These are phyloP conservation scores for Allophyes oxyacanthae DNA, from an alignment of 2,888 invertebrate species.

Conservation along the genomic window DNA sequence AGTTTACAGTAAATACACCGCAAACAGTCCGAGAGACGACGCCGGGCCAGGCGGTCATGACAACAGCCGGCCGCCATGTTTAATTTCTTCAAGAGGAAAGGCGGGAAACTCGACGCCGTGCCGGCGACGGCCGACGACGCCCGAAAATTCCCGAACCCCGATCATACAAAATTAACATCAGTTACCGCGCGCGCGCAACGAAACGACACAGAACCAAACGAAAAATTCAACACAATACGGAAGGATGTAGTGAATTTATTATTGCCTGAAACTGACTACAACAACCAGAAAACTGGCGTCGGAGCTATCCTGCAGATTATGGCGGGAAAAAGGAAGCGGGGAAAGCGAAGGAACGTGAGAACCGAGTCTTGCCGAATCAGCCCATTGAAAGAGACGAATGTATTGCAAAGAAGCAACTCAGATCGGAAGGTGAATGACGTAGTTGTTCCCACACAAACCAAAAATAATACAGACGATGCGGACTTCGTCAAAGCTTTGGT, in stretches of 20 bases:
- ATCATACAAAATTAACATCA: slow-evolving; percentile 64
- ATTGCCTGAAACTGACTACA: slow-evolving; percentile 80
- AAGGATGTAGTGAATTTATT: slow-evolving; percentile 87
- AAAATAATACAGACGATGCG: slow-evolving; percentile 78
- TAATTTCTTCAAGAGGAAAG: slow-evolving; percentile 85
- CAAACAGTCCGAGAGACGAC: slow-evolving; percentile 67
- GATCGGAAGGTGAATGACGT: slow-evolving; percentile 63
- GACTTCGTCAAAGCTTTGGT: slow-evolving; percentile 84
- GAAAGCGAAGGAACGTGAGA: slow-evolving; percentile 69
- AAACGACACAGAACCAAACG: slow-evolving; percentile 58
- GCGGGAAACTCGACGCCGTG: slow-evolving; percentile 79
- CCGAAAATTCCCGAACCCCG: slow-evolving; percentile 69
- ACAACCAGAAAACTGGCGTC: slow-evolving; percentile 78
- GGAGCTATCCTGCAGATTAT: slow-evolving; percentile 83
- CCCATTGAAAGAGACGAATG: slow-evolving; percentile 71
- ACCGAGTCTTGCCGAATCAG: slow-evolving; percentile 75
- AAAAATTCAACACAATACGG: slow-evolving; percentile 68
- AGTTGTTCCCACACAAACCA: slow-evolving; percentile 68
- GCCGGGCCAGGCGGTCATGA: slow-evolving; percentile 72
- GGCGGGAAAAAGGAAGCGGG: slow-evolving; percentile 80
- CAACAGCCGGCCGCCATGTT: slow-evolving; percentile 76
- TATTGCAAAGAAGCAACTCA: slow-evolving; percentile 71
- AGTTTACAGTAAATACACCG: slow-evolving; percentile 27
- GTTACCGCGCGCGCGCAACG: slow-evolving; percentile 75
- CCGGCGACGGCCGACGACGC: slow-evolving; percentile 65